These are phyloP conservation scores for Cynopterus brachyotis DNA, from an alignment of 2,113 vertebrate genomes.

Conservation along the genomic window DNA sequence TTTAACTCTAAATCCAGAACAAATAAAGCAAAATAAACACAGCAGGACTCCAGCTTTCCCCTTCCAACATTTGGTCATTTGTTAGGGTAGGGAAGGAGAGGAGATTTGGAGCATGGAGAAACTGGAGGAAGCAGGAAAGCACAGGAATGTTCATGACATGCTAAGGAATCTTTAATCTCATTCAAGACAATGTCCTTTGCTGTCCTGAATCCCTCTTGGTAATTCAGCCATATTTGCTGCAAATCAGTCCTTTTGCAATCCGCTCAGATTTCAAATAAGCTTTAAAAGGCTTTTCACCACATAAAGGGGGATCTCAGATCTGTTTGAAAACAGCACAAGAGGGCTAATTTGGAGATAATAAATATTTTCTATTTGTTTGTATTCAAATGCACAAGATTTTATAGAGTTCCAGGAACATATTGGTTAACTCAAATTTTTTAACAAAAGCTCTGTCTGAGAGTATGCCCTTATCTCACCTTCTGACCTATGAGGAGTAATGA, in stretches of 20 bases:
- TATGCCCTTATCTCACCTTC: not conserved
- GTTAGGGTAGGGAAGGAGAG: conserved; percentile 39
- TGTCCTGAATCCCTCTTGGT: conserved; percentile 45
- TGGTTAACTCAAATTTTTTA: not conserved
- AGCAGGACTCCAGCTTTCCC: conserved; percentile 45
- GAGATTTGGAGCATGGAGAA: not conserved
- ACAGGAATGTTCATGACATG: not conserved
- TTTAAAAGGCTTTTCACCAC: conserved; percentile 36
- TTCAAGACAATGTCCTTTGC: not conserved
- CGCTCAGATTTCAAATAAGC: conserved; percentile 49
- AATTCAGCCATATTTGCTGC: conserved; percentile 21
- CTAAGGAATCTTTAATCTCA: not conserved
- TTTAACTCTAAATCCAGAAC: conserved; percentile 69
- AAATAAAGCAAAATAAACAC: conserved; percentile 72
- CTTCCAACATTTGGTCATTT: conserved; percentile 38
- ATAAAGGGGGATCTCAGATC: conserved; percentile 29
- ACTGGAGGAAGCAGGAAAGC: not conserved
- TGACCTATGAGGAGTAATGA: not conserved
- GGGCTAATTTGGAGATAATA: conserved; percentile 41
- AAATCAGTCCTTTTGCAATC: conserved; percentile 60
- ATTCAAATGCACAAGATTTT: conserved; percentile 22
- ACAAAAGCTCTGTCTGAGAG: not conserved
- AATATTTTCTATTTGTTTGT: conserved; percentile 39
- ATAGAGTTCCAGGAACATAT: not conserved
- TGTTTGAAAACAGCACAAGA: conserved; percentile 46